Conservation (phyloP, 2,888 invertebrate species). For the Cartodere bifasciata region DNA sequence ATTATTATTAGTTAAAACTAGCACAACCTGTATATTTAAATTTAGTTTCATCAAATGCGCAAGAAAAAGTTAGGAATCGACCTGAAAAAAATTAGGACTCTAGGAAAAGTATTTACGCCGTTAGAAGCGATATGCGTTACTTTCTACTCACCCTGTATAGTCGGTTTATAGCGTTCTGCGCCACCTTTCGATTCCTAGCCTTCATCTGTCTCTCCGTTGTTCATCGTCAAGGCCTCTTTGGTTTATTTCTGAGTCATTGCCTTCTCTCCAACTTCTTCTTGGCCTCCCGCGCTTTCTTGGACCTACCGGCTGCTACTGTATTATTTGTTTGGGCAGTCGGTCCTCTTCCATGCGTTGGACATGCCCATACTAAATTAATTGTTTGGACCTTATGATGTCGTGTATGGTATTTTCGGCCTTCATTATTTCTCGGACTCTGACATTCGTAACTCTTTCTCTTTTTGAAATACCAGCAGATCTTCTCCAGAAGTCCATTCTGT, state of each 20-base stretch:
- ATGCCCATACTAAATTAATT: conserved; percentile 5
- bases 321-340: conserved; percentile 5
- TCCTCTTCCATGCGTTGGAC: conserved; percentile 5
- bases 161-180: too few species aligned
- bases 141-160: too few species aligned
- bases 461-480: conserved; percentile 4
- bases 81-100: too few species aligned
- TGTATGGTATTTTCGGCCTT: conserved; percentile 2
- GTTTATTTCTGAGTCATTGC: conserved; percentile 2
- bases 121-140: too few species aligned
- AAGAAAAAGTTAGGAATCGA: too few species aligned
- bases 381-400: conserved; percentile 2
- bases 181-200: too few species aligned
- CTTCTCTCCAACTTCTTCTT: conserved; percentile 4
- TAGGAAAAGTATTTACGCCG: too few species aligned
- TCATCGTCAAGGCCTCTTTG: conserved; percentile 6
- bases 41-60: too few species aligned
- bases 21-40: too few species aligned
- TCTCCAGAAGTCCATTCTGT: conserved; percentile 1
- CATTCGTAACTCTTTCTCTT: conserved; percentile 4
- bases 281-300: conserved; percentile 4
- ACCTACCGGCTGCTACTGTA: conserved; percentile 2
- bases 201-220: conserved; percentile 4
- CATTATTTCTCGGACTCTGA: conserved; percentile 4
- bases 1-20: too few species aligned